Evolutionary conservation across 2,113 vertebrate species (phyloP).

Genomic region (Pterocles orientalis): DNA sequence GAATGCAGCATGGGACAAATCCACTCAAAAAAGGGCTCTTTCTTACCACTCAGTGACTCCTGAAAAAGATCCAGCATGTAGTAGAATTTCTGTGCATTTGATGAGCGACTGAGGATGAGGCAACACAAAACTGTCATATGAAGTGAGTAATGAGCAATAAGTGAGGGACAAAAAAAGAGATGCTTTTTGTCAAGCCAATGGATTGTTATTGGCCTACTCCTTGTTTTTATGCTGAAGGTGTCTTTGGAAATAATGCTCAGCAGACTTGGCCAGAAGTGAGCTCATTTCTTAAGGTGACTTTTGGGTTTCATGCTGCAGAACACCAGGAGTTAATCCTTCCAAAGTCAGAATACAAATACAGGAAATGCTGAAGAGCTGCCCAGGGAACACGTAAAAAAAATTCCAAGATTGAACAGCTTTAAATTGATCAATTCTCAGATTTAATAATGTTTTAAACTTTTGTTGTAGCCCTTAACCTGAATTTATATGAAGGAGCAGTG

Average conservation of each 20-base stretch:
- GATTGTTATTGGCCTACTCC: background rate
- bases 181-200: background rate
- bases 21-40: background rate
- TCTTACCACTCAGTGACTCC: background rate
- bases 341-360: background rate
- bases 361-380: background rate
- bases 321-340: background rate
- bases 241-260: background rate
- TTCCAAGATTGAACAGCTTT: background rate
- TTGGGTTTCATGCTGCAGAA: background rate
- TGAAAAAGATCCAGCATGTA: background rate
- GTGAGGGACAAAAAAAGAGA: background rate
- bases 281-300: conserved; percentile 51
- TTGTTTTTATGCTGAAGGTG: conserved; percentile 38
- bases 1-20: background rate
- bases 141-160: conserved; percentile 19
- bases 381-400: fast-evolving
- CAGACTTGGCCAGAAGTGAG: conserved; percentile 23
- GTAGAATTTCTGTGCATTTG: background rate
- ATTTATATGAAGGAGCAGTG: background rate
- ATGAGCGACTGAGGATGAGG: background rate
- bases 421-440: background rate
- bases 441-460: background rate
- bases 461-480: background rate
- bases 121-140: background rate